Evolutionary conservation across 2,888 invertebrate species (phyloP), one percentile per base, ranked within the genome.

Genomic region (Pharmacophagus antenor): DNA sequence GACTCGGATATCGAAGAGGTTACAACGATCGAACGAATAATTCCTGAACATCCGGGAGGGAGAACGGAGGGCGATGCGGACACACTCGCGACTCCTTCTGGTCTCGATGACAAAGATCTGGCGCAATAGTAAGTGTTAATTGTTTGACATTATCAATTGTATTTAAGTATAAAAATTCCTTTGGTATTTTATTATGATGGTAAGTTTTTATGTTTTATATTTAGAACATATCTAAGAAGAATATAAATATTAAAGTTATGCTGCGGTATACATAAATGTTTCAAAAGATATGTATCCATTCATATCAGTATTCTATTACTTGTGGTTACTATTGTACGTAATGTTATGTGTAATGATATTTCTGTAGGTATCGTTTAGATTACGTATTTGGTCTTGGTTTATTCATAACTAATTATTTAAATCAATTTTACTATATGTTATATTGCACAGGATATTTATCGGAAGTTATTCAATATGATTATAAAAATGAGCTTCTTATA

Each of bases 1-100:
- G 96, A 96, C 85, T 96, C 96, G 20, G 96, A 97, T 79, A 96
- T 96, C 73, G 96, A 96, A 81, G 96, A 96, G 84, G 95, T 96
- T 76, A 94, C 95, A 49, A 94, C 94, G 58, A 93, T 94, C 52
- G 92, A 92, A 71, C 91, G 93, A 49, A 85, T 90, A 62, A 91
- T 91, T 49, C 91, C 92, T 59, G 91, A 91, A 72, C 87, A 91
- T 67, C 88, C 84, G 63, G 89, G 80, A 0, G 88, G 88, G 18
- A 74, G 88, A 65, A 73, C 81, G 2, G 90, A 90, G 70, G 89
- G 87, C 1, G 91, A 91, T 67, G 74, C 89, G 2, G 91, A 91
- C 64, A 91, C 91, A 3, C 74, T 91, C 62, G 88, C 86, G 37
- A 91, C 91, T 54, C 91, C 91, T 56, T 91, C 91, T 15, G 91